Evolutionary conservation across 1,140 invertebrate species (phyloP), one percentile per base, ranked within the genome.

Genomic region (Hydropsyche tenuis): DNA sequence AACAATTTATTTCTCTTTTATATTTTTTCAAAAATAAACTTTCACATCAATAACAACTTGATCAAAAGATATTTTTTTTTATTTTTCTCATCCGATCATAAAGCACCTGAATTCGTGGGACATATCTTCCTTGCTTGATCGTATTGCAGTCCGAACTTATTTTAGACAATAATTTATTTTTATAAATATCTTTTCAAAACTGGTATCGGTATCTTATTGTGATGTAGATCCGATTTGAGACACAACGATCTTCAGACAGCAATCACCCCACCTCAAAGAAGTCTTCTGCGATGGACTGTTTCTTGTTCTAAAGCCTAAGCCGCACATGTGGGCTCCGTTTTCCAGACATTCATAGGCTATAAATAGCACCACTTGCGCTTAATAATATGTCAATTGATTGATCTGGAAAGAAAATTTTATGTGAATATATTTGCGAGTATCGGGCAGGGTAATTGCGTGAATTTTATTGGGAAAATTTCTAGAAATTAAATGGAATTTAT

Each of bases 231-330:
- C n/a, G 48, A 56, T 18, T 51, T 20, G 37, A 64, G 11, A 25
- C 22, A 30, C 16, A 9, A 30, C 37, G 14, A 68, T 72, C 66
- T 76, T 72, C 69, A 80, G 80, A 86, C 94, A 96, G 87, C 93
- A 94, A 86, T 96, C 94, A 82, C 94, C 94, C 94, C 94, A 96
- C 85, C 94, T 91, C 78, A 96, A 90, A 83, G 93, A 95, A 85
- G 94, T 96, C 89, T 95, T 96, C 88, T 95, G 94, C 85, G 93
- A 95, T 87, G 94, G 94, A 88, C 93, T 95, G 87, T 96, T 96
- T 86, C 93, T 92, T 83, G 94, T 95, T 88, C 90, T 95, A 91
- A 95, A 95, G 86, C 90, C 93, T 91, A 94, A 89, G 87, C 93
- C 92, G 88, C 92, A 95, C 94, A 96, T 96, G 91, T 89, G 91